Base-by-base conservation (phyloP, 2,797 vertebrate species). In the Atherinosoma microstoma region DNA sequence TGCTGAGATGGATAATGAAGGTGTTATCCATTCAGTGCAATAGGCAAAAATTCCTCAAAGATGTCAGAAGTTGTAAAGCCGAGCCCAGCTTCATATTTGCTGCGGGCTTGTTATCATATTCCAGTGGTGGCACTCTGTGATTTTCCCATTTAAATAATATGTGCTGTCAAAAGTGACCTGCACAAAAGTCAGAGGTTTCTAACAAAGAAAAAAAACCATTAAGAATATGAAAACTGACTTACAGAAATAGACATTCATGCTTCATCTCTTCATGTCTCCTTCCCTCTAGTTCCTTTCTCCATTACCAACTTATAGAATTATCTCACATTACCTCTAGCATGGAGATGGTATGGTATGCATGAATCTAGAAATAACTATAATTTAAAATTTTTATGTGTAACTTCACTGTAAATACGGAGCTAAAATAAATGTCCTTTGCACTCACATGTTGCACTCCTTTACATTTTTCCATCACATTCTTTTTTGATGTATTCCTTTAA, bases 191-290 rank as follows among this genome's bases (percentile, higher is more conserved):
- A 13, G n/a, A 62, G 13, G 15, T 74, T 67, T 68, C 60, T 32
- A 63, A 58, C 30, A 54, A 47, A 30, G 51, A 61, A 83, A 76
- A 76, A 61, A 65, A 58, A 22, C 8, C 6, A 51, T 10, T 3
- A 67, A 42, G 38, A 73, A 70, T 51, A 64, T 70, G 64, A 69
- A 60, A 82, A 1, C 27, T 67, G 27, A 61, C 57, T 83, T 47
- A 36, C 22, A 51, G 15, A 65, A 45, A 32, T 27, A 58, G 32
- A 53, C 64, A 61, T 64, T 62, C 42, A 67, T 38, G 58, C 9
- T 42, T 51, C n/a, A 22, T 47, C 11, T 57, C 11, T 10, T 64
- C 56, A 75, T 1, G 7, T 75, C 70, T 13, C 34, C 9, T n/a
- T 61, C 16, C 34, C 34, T 62, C 45, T 22, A 60, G 36, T 30